Evolutionary conservation across 2,113 vertebrate species (phyloP).

Genomic region (Ginglymostoma cirratum): DNA sequence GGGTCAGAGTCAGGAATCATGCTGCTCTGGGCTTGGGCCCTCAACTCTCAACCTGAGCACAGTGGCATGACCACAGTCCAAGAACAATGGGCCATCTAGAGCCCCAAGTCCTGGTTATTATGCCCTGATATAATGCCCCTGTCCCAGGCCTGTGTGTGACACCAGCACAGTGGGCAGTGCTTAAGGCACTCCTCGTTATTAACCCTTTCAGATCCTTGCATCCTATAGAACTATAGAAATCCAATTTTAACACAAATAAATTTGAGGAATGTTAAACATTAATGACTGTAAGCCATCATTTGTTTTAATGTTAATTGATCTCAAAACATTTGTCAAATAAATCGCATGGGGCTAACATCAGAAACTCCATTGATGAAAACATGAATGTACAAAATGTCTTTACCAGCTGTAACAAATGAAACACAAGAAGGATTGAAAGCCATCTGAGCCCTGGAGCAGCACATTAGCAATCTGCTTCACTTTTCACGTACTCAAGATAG

Average conservation of each 20-base stretch:
- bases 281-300: slow-evolving; percentile 38
- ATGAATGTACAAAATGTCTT: background rate
- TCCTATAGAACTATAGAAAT: background rate
- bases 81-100: too few relatives aligned
- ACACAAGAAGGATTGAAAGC: background rate
- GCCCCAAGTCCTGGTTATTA: too few relatives aligned
- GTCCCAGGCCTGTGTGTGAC: too few relatives aligned
- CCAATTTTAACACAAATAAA: background rate
- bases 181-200: too few relatives aligned
- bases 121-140: too few relatives aligned
- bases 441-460: background rate
- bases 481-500: background rate
- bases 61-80: too few relatives aligned
- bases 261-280: background rate
- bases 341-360: slow-evolving; percentile 40
- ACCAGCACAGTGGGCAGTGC: too few relatives aligned
- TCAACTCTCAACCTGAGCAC: too few relatives aligned
- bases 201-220: too few relatives aligned
- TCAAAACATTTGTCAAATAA: slow-evolving; percentile 40
- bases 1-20: too few relatives aligned
- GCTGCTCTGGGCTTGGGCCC: too few relatives aligned
- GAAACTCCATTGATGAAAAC: slow-evolving; percentile 38
- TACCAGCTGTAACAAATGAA: background rate
- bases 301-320: slow-evolving; percentile 43
- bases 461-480: background rate